Conservation (phyloP, 1,140 invertebrate genomes). For the Zelostemma sp. region DNA sequence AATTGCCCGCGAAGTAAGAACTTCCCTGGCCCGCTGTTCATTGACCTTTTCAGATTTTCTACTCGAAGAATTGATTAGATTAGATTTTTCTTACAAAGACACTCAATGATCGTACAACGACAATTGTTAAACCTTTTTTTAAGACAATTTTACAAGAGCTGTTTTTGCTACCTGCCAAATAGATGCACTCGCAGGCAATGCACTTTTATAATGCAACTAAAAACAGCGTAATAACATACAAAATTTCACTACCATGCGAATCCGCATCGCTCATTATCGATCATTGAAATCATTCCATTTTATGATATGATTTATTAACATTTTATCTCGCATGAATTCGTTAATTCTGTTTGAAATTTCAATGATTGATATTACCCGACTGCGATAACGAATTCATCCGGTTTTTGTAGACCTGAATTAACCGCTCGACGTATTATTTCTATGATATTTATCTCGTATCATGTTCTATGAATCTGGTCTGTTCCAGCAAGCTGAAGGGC, state of each 20-base stretch:
- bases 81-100: not conserved
- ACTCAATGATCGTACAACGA: not conserved
- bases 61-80: not conserved
- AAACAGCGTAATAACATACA: slow-evolving; percentile 2
- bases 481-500: slow-evolving; percentile 85
- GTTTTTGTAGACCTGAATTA: not conserved
- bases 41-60: slow-evolving; percentile 1
- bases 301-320: not conserved
- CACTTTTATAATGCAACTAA: slow-evolving; percentile 42
- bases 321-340: not conserved
- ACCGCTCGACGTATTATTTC: slow-evolving; percentile 50
- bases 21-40: not conserved
- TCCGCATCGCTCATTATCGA: slow-evolving; percentile 20
- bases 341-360: not conserved
- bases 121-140: not conserved
- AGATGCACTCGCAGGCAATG: slow-evolving; percentile 67
- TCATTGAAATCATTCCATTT: too few relatives aligned
- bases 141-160: not conserved
- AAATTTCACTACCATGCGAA: slow-evolving; percentile 22
- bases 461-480: slow-evolving; percentile 70
- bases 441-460: slow-evolving; percentile 63
- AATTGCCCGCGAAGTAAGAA: slow-evolving; percentile 93
- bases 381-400: slow-evolving; percentile 21
- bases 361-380: too few relatives aligned
- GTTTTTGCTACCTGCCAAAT: slow-evolving; percentile 52